Evolutionary conservation across 1,140 invertebrate genomes (phyloP), one percentile per base, ranked within the genome.

Genomic region (Eumeta japonica): DNA sequence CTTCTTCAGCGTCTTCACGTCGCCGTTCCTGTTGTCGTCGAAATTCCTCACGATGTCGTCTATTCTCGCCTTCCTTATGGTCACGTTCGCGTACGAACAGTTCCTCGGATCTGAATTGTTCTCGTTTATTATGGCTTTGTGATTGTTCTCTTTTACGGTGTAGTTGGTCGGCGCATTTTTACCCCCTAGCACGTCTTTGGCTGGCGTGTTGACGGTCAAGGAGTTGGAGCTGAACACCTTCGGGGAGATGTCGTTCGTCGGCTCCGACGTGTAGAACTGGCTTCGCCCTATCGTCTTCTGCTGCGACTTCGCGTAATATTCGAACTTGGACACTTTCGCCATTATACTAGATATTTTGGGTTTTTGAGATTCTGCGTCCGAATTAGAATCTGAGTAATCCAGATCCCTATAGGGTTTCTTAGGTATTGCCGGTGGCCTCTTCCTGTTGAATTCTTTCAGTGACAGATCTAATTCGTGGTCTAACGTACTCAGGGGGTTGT

Each of bases 171-270:
- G 78, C 2, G 76, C 57, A 27, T 77, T 78, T 45, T 77, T 76
- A 15, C 74, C 72, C 0, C 81, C 86, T 4, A 89, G 62, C 0
- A 90, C 87, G 45, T 88, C 86, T 66, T 85, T 87, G 0, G 87
- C 87, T 2, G 88, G 87, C 3, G 86, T 87, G 45, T 86, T 89
- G 0, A 88, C 85, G 2, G 87, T 89, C 12, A 86, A 56, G n/a
- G 84, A 81, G 50, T 86, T 86, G 0, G 84, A 77, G 16, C 82
- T 82, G 51, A 89, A 89, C 1, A 89, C 87, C 68, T 89, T 89
- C 0, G 87, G 87, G 0, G 86, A 89, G 24, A 76, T 75, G 51
- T 75, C 68, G 3, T 67, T 63, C 34, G 64, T 62, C n/a, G n/a
- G n/a, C 30, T 65, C 61, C 0, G 55, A 30, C 1, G 64, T 64